Base-by-base conservation (phyloP, 2,797 vertebrate species). In the Lates japonicus region DNA sequence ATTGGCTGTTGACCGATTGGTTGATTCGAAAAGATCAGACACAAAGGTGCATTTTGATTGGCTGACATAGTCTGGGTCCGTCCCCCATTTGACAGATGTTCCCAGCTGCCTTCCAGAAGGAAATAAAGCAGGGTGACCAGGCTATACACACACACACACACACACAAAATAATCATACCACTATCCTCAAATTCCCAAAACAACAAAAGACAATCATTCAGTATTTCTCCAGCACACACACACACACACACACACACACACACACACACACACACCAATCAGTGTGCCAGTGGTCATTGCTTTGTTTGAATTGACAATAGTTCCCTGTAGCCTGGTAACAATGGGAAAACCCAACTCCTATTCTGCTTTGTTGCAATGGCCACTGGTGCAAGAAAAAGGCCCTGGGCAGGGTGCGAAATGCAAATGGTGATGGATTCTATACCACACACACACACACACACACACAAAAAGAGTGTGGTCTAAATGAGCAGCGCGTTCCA, bases 251-350 rank as follows among this genome's bases (percentile, higher is more conserved):
- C 70, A 62, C 71, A 70, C 59, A n/a, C n/a, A n/a, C n/a, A 62
- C 58, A 76, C 74, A 75, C 49, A 85, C 72, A 83, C 72, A 46
- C 14, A 65, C 33, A 79, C 35, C 29, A 86, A 58, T 78, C 87
- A 90, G 84, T 89, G 92, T 92, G 87, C 92, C 92, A 95, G 89
- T 93, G 88, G 87, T 90, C 89, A 91, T 7, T 60, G 90, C 78
- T 94, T 94, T 95, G 94, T 95, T 89, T 90, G 82, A 62, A 70
- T 17, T 76, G 82, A 95, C 94, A 95, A 96, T 94, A 89, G 90
- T 89, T 92, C 92, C 92, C 93, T 94, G 88, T 93, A 89, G 92
- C 75, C 83, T 86, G 68, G 75, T 78, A 76, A 95, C 93, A 94
- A 95, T 93, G 83, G 88, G 54, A 78, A 85, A 90, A 88, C 72